Conservation (phyloP, 2,888 invertebrate genomes). For the Scaptomyza reducta region DNA sequence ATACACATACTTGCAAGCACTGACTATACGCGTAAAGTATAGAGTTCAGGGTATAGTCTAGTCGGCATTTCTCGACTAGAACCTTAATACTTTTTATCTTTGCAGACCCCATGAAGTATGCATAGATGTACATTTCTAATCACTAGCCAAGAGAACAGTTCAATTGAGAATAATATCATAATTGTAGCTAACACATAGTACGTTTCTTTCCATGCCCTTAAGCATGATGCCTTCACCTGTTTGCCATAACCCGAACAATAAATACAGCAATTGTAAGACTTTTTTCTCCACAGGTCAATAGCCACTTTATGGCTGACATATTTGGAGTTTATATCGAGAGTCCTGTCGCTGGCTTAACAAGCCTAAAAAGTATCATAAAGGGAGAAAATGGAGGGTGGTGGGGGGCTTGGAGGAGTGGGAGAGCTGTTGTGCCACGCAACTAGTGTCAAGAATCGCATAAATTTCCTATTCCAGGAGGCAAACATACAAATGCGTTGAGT, state of each 20-base stretch:
- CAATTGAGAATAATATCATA: no score
- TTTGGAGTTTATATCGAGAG: slow-evolving; percentile 21
- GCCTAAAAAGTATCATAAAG: slow-evolving; percentile 6
- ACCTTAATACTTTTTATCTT: no score
- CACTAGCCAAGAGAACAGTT: no score
- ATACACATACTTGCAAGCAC: no score
- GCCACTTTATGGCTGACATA: slow-evolving; percentile 33
- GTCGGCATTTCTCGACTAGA: no score
- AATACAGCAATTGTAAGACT: slow-evolving; percentile 20
- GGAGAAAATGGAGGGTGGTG: not conserved
- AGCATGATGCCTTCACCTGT: slow-evolving; percentile 26
- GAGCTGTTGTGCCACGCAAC: slow-evolving; percentile 50
- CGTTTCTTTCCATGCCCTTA: no score
- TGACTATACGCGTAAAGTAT: no score
- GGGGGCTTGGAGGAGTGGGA: not conserved
- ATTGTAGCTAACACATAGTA: not conserved
- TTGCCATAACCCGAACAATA: slow-evolving; percentile 7
- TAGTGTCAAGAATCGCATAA: slow-evolving; percentile 83
- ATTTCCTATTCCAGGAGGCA: slow-evolving; percentile 70
- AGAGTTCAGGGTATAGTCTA: no score
- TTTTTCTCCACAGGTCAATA: slow-evolving; percentile 27
- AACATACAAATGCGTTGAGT: slow-evolving; percentile 61
- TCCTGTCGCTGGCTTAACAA: slow-evolving; percentile 33
- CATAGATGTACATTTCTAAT: no score
- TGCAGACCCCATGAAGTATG: no score